Conservation (phyloP, 2,797 vertebrate genomes). For the Kryptolebias ocellatus region DNA sequence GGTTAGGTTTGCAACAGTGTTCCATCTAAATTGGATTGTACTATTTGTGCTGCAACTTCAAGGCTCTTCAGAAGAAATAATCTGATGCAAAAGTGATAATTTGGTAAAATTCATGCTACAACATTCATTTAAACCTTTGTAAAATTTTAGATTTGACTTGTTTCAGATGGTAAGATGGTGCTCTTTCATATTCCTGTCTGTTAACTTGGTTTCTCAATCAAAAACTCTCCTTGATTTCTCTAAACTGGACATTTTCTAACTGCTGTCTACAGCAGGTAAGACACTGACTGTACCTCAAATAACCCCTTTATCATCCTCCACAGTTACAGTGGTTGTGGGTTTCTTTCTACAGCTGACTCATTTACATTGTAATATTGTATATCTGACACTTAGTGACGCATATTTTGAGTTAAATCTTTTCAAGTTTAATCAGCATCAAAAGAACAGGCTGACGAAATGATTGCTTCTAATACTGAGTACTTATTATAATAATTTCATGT, state of each 20-base stretch:
- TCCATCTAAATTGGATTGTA: too few species aligned
- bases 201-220: not conserved
- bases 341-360: not conserved
- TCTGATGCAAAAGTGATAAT: too few species aligned
- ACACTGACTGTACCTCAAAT: not conserved
- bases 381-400: not conserved
- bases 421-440: conserved; percentile 9
- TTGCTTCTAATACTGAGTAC: conserved; percentile 8
- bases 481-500: conserved; percentile 23
- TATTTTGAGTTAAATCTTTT: not conserved
- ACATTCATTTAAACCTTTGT: too few species aligned
- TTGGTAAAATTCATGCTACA: too few species aligned
- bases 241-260: not conserved
- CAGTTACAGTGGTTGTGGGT: not conserved
- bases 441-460: conserved; percentile 20
- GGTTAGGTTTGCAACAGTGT: too few species aligned
- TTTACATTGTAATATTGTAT: not conserved
- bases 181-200: too few species aligned
- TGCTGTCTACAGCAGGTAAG: not conserved
- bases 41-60: too few species aligned
- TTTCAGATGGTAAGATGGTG: too few species aligned
- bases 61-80: too few species aligned
- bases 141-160: too few species aligned
- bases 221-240: not conserved
- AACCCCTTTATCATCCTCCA: not conserved